Base-by-base conservation (phyloP, 2,888 invertebrate species). In the Empis livida region DNA sequence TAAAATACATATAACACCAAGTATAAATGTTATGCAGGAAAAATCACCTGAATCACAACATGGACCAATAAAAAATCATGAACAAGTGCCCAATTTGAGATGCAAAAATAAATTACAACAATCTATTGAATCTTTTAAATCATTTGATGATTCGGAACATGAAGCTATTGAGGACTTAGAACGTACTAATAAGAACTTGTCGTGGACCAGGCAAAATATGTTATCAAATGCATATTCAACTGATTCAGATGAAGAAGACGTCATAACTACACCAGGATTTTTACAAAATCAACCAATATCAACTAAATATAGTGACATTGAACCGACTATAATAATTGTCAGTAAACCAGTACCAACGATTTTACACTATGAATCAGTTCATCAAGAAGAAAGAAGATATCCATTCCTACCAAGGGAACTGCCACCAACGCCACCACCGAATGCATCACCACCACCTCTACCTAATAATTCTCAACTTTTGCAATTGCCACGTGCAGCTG, bases 201-300 rank as follows among this genome's bases (percentile, higher is more conserved):
- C n/a, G 2, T 8, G 10, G 35, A 13, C 6, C 8, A 5, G 23
- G 9, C 23, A 27, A 27, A 27, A 27, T 27, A 27, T 27, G 8
- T n/a, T n/a, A 13, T 35, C 35, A n/a, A 35, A 8, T 35, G 41
- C 20, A n/a, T 41, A 14, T 27, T 14, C 41, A n/a, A 20, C 27
- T 11, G 20, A n/a, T 27, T 20, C 20, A 2, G 20, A 20, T n/a
- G 41, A 41, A 13, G 20, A 41, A 27, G 41, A 41, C n/a, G 20
- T 20, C n/a, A 41, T 41, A 8, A 41, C 41, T 13, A 41, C 41
- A n/a, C 27, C 41, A 13, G 41, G 41, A 41, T 41, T 41, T 41
- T 27, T 41, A n/a, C 9, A 27, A 2, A 20, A 41, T 27, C 14
- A 20, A 41, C 23, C 41, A n/a, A 20, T n/a, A 20, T 14, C 20